phyloP scores from a whole-genome alignment of 2,113 vertebrate species.

The Falcunculus frontatus region DNA sequence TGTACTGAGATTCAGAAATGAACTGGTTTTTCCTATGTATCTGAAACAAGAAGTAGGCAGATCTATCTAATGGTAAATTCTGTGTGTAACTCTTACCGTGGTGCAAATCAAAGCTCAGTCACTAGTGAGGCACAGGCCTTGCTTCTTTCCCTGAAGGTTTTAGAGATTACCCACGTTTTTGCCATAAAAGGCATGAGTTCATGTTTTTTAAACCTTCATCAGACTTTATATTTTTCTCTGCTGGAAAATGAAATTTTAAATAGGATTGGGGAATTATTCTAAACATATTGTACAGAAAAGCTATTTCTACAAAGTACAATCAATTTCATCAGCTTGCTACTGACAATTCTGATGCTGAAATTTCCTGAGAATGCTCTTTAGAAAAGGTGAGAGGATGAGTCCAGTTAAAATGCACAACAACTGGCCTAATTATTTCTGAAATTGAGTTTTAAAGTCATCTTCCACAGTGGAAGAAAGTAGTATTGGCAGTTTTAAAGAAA shows the following conservation, averaged over 20 bases:
- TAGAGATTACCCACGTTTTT: background rate
- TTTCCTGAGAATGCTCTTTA: background rate
- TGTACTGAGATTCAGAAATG: background rate
- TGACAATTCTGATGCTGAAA: background rate
- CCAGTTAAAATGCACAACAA: background rate
- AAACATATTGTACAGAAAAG: background rate
- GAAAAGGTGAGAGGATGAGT: background rate
- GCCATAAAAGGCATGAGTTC: background rate
- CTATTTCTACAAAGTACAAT: background rate
- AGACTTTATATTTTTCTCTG: background rate
- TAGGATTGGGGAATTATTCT: background rate
- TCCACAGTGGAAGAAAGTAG: background rate
- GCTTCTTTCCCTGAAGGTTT: background rate
- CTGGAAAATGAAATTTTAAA: background rate
- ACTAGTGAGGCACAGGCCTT: background rate
- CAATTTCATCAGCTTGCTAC: background rate
- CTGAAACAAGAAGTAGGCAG: background rate
- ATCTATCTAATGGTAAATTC: background rate
- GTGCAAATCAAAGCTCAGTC: background rate
- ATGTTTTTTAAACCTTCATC: background rate
- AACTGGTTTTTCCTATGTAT: background rate
- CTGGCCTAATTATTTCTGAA: background rate
- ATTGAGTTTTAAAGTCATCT: background rate
- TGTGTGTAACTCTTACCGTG: accelerated
- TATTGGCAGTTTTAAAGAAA: background rate